Percentiles rank a stretch among this genome's conserved stretches.
Conservation (phyloP, 2,113 vertebrate species). For the Toxostoma redivivum region DNA sequence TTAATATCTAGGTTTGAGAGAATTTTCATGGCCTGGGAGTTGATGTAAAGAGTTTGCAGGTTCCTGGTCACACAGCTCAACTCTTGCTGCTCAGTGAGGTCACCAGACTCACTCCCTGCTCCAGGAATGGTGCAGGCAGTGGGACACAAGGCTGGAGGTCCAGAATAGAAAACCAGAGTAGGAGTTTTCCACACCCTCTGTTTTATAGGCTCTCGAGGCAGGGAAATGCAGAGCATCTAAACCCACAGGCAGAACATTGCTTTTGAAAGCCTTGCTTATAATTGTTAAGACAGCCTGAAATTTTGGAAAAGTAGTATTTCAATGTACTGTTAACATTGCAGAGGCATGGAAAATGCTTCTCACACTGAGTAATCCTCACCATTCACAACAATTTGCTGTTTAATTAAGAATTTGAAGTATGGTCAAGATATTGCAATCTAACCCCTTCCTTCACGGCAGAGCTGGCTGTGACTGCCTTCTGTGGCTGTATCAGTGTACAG, state of each 20-base stretch:
- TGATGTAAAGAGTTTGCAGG: background rate
- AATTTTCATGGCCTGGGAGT: background rate
- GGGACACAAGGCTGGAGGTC: background rate
- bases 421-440: background rate
- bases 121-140: background rate
- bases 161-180: background rate
- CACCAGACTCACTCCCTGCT: background rate
- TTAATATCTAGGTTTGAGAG: background rate
- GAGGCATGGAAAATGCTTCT: background rate
- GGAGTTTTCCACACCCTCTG: background rate
- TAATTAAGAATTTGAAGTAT: background rate
- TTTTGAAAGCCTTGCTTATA: background rate
- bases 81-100: background rate
- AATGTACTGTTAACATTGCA: background rate
- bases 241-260: background rate
- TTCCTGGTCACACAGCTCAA: background rate
- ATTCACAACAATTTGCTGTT: background rate
- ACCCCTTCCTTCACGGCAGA: background rate
- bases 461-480: background rate
- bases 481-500: background rate
- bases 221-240: background rate
- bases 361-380: background rate
- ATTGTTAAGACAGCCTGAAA: background rate
- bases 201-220: background rate
- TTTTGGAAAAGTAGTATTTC: background rate